phyloP scores from a whole-genome alignment of 2,797 vertebrate species.

The Trachurus trachurus region DNA sequence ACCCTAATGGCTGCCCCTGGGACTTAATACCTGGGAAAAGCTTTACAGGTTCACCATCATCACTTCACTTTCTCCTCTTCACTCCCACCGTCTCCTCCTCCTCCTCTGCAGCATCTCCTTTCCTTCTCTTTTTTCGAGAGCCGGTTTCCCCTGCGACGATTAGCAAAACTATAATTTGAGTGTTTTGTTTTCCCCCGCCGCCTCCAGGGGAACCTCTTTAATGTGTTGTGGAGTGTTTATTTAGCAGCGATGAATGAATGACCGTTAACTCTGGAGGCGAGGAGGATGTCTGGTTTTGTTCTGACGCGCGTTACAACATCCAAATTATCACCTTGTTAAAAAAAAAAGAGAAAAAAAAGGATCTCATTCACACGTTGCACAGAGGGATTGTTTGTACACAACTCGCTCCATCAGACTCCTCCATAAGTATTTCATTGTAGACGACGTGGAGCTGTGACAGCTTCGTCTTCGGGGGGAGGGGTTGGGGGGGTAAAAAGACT shows the following conservation, averaged over 20 bases:
- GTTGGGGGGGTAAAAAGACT: background rate
- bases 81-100: background rate
- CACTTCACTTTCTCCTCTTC: slow-evolving; percentile 55
- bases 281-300: slow-evolving; percentile 66
- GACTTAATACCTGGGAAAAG: slow-evolving; percentile 75
- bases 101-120: background rate
- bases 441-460: slow-evolving; percentile 15
- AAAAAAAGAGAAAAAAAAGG: slow-evolving; percentile 49
- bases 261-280: slow-evolving; percentile 56
- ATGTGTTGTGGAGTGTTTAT: slow-evolving; percentile 69
- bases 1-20: slow-evolving; percentile 81
- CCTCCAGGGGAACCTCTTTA: slow-evolving; percentile 53
- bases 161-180: slow-evolving; percentile 37
- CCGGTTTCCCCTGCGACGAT: slow-evolving; percentile 23
- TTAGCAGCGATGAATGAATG: slow-evolving; percentile 68
- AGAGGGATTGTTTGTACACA: slow-evolving; percentile 51
- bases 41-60: slow-evolving; percentile 67
- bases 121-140: background rate
- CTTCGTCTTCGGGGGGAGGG: background rate
- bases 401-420: slow-evolving; percentile 23
- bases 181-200: slow-evolving; percentile 15
- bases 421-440: slow-evolving; percentile 22
- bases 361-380: slow-evolving; percentile 57
- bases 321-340: slow-evolving; percentile 82
- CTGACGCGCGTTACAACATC: slow-evolving; percentile 74